phyloP scores from a whole-genome alignment of 2,113 vertebrate genomes.

The Mobula birostris region DNA sequence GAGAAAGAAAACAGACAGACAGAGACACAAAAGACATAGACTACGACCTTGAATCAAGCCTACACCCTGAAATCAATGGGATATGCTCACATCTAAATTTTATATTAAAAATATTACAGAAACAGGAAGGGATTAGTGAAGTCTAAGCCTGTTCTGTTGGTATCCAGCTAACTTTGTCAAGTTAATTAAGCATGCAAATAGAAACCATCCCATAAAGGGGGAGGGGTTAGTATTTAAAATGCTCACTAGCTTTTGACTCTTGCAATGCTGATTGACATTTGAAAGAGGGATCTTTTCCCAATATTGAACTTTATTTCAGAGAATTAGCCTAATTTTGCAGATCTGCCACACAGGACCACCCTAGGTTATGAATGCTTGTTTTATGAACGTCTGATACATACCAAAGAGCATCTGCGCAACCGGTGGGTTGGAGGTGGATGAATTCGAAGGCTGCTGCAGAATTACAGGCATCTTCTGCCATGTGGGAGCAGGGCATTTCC shows the following conservation, averaged over 20 bases:
- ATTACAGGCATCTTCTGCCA: too few species aligned
- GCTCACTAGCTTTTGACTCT: neutral
- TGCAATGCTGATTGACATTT: conserved; percentile 14
- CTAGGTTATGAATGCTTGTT: too few species aligned
- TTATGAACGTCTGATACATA: too few species aligned
- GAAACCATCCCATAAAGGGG: neutral
- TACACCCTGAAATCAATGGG: neutral
- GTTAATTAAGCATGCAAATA: neutral
- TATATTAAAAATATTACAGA: neutral
- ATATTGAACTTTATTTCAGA: neutral
- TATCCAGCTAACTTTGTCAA: neutral
- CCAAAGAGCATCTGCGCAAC: too few species aligned
- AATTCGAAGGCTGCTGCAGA: too few species aligned
- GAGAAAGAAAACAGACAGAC: too few species aligned
- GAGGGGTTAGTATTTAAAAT: neutral
- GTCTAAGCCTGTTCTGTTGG: neutral
- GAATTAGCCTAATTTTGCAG: neutral
- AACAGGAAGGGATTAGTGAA: neutral
- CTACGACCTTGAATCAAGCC: neutral
- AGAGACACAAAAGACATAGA: neutral
- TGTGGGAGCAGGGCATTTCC: too few species aligned
- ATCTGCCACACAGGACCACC: too few species aligned
- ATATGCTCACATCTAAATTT: neutral
- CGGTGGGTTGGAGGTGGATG: too few species aligned
- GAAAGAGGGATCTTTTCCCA: neutral